Conservation (phyloP, 2,888 invertebrate species). For the Psylliodes chrysocephalus region DNA sequence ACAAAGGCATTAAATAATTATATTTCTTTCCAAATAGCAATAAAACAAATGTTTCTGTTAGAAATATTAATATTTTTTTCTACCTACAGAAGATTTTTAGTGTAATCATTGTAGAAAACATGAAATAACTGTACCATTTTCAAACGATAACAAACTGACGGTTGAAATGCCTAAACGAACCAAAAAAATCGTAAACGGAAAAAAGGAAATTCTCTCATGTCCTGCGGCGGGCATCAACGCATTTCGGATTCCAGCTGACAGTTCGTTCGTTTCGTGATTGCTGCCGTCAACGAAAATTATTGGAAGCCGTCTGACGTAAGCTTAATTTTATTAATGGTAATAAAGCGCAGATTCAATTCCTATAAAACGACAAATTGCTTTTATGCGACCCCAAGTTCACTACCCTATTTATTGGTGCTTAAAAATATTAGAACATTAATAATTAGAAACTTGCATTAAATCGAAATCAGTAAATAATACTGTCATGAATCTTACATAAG, state of each 20-base stretch:
- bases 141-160: too few relatives aligned
- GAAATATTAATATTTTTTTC: too few relatives aligned
- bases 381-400: background rate
- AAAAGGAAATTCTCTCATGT: constrained; percentile 18
- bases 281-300: constrained; percentile 35
- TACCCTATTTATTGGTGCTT: background rate
- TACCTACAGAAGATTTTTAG: too few relatives aligned
- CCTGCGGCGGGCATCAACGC: constrained; percentile 23
- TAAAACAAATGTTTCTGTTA: too few relatives aligned
- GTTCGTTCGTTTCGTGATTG: constrained; percentile 31
- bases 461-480: too few relatives aligned
- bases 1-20: too few relatives aligned
- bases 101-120: too few relatives aligned
- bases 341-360: constrained; percentile 12
- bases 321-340: constrained; percentile 29
- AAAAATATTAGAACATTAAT: too few relatives aligned
- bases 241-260: constrained; percentile 25
- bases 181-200: background rate
- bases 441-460: too few relatives aligned
- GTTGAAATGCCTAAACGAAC: background rate
- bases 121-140: too few relatives aligned
- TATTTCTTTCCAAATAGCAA: too few relatives aligned
- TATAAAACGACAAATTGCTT: background rate
- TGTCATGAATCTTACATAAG: too few relatives aligned
- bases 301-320: constrained; percentile 19